phyloP scores from a whole-genome alignment of 2,888 invertebrate species.

The Nezara viridula region DNA sequence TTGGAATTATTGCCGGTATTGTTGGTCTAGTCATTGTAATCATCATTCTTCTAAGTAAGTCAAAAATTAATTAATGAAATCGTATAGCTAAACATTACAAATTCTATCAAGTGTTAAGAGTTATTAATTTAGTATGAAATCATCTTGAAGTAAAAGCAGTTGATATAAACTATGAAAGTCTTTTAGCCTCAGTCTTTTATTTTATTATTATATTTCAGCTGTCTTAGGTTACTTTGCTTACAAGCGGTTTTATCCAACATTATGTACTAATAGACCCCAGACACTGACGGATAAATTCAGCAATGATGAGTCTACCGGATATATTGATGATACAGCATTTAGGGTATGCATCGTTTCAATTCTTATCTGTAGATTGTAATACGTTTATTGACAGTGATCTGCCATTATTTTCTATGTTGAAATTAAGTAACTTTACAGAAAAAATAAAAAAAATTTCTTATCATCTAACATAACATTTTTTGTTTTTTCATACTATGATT shows the following conservation, averaged over 20 bases:
- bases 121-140: too few species aligned
- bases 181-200: neutral
- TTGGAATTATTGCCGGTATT: conserved; percentile 62
- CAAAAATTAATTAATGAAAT: neutral
- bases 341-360: conserved; percentile 74
- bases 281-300: conserved; percentile 86
- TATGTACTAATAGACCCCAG: conserved; percentile 84
- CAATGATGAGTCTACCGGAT: conserved; percentile 88
- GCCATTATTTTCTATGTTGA: too few species aligned
- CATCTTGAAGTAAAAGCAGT: too few species aligned
- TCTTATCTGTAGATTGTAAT: neutral
- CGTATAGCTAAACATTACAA: too few species aligned
- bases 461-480: too few species aligned
- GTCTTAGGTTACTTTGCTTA: conserved; percentile 79
- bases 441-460: too few species aligned
- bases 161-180: too few species aligned
- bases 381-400: too few species aligned
- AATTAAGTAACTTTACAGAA: neutral
- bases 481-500: too few species aligned
- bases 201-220: conserved; percentile 68
- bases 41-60: conserved; percentile 61
- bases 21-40: conserved; percentile 63
- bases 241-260: conserved; percentile 72
- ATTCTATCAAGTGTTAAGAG: too few species aligned
- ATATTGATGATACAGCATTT: conserved; percentile 88